Evolutionary conservation across 2,113 vertebrate species (phyloP), one percentile per base, ranked within the genome.

Genomic region (Pachycephala philippinensis): DNA sequence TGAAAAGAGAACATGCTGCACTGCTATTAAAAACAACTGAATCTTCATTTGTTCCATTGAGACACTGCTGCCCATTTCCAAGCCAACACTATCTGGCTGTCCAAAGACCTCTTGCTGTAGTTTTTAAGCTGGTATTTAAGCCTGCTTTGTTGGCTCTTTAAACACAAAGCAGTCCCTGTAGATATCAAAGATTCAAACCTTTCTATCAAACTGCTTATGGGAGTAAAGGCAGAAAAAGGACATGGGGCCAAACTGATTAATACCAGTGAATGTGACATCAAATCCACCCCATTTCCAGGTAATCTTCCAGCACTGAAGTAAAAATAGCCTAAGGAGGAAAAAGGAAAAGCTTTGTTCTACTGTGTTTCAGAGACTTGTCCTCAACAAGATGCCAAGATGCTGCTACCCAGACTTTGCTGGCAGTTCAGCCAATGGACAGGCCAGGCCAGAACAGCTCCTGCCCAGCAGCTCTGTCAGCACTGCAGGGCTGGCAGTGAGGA

Each of bases 11-110:
- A 90, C 69, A 44, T 72, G 60, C 72, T 91, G 78, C 56, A 63
- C 79, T 76, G 78, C 79, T 77, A 69, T 94, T 94, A 93, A 95
- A 93, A 83, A 52, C 68, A 88, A 70, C 61, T 77, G 87, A 87
- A 89, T 93, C 85, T 89, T 83, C 70, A 50, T 85, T 87, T 50
- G 56, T 74, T 90, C 39, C 54, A 31, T 13, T 1, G 4, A 91
- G 61, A 79, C 71, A 27, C 40, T 53, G 47, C 60, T 81, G 59
- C 31, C 71, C 42, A 15, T 69, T 81, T 71, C 72, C 52, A 45
- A 68, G 59, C 61, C 74, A 80, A 28, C 33, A 19, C 11, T 33
- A 56, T 7, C 65, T 20, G 24, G 26, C 63, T 61, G 63, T 45
- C 87, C 91, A 80, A 69, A 92, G 39, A 69, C 33, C n/a, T 47